These are phyloP conservation scores for Madoqua kirkii DNA, from an alignment of 2,113 vertebrate species.

Conservation along the genomic window DNA sequence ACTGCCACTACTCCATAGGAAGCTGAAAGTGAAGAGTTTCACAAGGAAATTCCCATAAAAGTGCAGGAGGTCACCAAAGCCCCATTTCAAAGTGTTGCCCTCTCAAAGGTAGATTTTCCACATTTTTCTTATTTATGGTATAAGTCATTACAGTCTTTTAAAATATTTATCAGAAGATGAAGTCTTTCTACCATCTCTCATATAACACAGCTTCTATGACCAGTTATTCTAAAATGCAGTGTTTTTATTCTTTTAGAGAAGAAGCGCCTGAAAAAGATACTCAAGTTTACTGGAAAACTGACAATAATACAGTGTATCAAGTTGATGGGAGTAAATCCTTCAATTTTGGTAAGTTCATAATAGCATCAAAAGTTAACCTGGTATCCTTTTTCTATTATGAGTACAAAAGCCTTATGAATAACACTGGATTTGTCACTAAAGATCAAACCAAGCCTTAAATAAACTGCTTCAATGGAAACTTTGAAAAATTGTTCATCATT, in stretches of 20 bases:
- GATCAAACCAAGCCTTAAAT: not conserved
- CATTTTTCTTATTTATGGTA: not conserved
- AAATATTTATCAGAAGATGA: not conserved
- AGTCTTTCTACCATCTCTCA: not conserved
- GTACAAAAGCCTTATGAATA: not conserved
- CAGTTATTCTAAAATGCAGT: not conserved
- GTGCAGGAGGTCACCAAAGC: not conserved
- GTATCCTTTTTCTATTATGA: not conserved
- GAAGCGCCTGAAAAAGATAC: conserved; percentile 75
- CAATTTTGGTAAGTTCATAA: conserved; percentile 85
- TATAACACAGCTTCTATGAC: not conserved
- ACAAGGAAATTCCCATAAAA: not conserved
- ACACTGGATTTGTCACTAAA: not conserved
- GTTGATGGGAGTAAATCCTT: conserved; percentile 88
- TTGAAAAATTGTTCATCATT: not conserved
- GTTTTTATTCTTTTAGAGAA: conserved; percentile 73
- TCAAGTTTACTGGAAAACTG: conserved; percentile 86
- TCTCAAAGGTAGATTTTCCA: not conserved
- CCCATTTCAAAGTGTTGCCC: not conserved
- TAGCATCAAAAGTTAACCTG: not conserved
- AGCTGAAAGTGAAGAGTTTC: not conserved
- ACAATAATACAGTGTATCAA: conserved; percentile 85
- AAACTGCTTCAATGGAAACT: not conserved
- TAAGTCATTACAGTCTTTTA: not conserved
- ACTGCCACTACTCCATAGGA: not conserved